Evolutionary conservation across 2,113 vertebrate species (phyloP).

Genomic region (Sturnus vulgaris): DNA sequence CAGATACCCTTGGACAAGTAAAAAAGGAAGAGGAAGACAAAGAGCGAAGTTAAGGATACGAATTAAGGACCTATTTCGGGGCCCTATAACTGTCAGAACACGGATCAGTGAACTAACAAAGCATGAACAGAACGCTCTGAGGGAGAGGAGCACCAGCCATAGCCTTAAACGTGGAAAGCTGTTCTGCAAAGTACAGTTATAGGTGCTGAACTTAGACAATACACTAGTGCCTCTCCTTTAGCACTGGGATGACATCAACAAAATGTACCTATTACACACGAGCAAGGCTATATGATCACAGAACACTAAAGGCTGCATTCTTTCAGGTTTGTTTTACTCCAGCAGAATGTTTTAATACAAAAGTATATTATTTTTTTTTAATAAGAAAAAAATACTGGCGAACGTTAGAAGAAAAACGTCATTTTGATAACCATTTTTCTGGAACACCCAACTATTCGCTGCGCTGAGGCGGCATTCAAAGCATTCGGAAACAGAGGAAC

Average conservation of each 20-base stretch:
- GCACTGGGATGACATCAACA: rapidly evolving
- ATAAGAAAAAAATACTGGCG: rapidly evolving
- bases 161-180: rapidly evolving
- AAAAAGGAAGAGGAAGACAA: not conserved
- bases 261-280: rapidly evolving
- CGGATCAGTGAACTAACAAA: not conserved
- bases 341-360: not conserved
- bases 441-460: not conserved
- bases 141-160: rapidly evolving
- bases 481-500: not conserved
- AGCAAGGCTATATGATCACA: rapidly evolving
- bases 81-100: not conserved
- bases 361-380: not conserved
- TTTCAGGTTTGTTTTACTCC: not conserved
- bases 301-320: not conserved
- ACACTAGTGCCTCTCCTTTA: rapidly evolving
- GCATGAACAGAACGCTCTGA: rapidly evolving
- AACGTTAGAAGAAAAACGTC: not conserved
- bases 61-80: not conserved
- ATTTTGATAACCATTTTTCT: not conserved
- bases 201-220: rapidly evolving
- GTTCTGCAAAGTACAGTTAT: rapidly evolving
- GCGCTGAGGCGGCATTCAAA: not conserved
- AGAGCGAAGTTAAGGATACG: rapidly evolving
- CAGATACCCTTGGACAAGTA: not conserved